Evolutionary conservation across 2,113 vertebrate genomes (phyloP).

Genomic region (Felis chaus): DNA sequence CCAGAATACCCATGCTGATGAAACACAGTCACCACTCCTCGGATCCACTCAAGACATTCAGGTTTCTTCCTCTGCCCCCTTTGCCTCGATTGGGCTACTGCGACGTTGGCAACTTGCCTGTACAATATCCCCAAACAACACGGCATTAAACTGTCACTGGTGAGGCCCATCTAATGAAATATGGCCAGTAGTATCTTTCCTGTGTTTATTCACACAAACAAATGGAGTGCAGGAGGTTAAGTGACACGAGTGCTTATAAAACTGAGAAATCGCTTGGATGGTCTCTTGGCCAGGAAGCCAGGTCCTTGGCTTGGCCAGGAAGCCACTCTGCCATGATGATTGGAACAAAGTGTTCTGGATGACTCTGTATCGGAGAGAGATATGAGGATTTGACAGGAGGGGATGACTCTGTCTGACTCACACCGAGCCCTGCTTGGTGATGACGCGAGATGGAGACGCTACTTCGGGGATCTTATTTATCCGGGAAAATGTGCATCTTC

Average conservation of each 20-base stretch:
- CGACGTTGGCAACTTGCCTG: background rate
- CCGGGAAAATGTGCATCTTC: background rate
- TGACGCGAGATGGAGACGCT: background rate
- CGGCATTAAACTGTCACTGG: background rate
- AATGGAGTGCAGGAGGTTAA: background rate
- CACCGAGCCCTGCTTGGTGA: background rate
- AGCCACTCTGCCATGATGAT: background rate
- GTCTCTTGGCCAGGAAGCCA: too few relatives aligned
- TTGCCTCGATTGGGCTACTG: background rate
- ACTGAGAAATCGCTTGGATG: background rate
- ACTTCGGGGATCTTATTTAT: background rate
- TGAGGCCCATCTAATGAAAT: background rate
- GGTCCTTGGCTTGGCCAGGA: background rate
- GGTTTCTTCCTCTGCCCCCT: background rate
- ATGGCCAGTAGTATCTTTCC: background rate
- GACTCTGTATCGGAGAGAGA: background rate
- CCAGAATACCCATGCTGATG: background rate
- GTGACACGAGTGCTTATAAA: background rate
- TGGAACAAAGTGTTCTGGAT: background rate
- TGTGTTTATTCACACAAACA: constrained; percentile 19
- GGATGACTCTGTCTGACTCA: background rate
- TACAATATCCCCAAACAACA: background rate
- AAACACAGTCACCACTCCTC: background rate
- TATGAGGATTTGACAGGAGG: background rate
- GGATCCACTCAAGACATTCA: background rate